phyloP scores from a whole-genome alignment of 2,797 vertebrate genomes.

The Mormyrops boulengeri region DNA sequence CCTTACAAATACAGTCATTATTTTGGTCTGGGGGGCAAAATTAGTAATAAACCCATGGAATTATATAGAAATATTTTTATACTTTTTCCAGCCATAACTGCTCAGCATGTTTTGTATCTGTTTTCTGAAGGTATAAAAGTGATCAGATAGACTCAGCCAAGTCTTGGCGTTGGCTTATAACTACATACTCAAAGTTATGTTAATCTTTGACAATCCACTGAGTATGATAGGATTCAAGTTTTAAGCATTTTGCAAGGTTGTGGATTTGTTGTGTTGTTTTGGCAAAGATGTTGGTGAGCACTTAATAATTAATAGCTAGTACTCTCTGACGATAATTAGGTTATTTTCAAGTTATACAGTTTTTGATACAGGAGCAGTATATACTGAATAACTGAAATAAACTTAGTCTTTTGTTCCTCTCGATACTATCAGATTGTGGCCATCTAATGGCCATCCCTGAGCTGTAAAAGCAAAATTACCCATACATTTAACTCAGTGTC shows the following conservation, averaged over 20 bases:
- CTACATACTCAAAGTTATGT: neutral
- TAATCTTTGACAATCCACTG: neutral
- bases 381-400: neutral
- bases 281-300: neutral
- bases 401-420: neutral
- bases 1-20: neutral
- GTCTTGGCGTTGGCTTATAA: neutral
- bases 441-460: slow-evolving; percentile 16
- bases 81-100: neutral
- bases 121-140: neutral
- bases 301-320: neutral
- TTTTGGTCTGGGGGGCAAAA: neutral
- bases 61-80: neutral
- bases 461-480: slow-evolving; percentile 46
- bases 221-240: neutral
- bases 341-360: neutral
- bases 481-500: slow-evolving; percentile 41
- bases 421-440: neutral
- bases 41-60: neutral
- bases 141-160: neutral
- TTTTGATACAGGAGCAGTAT: neutral
- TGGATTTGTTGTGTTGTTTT: neutral
- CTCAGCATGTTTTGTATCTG: neutral
- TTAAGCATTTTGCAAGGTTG: neutral
- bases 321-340: neutral